A percentile compares a stretch with the other conserved stretches of the same genome.
These are phyloP conservation scores for Rosalia funebris DNA, from an alignment of 2,888 invertebrate species.

Conservation along the genomic window DNA sequence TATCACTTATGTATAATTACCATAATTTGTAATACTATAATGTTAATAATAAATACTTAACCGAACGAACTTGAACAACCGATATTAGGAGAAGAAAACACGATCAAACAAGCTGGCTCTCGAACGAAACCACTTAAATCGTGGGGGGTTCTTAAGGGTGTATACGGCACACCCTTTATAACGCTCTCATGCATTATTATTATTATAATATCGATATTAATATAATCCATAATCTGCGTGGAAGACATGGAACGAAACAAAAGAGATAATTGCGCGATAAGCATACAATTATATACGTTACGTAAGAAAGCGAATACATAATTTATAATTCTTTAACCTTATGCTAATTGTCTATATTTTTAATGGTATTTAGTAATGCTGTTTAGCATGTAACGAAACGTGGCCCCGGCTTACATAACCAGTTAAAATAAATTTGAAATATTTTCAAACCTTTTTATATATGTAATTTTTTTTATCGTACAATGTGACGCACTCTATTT, in stretches of 20 bases:
- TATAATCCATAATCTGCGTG: slow-evolving; percentile 1
- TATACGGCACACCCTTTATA: too few species aligned
- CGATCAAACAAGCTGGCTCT: too few species aligned
- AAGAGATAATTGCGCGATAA: slow-evolving; percentile 16
- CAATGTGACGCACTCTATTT: slow-evolving; percentile 42
- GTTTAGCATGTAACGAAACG: slow-evolving; percentile 24
- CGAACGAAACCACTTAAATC: too few species aligned
- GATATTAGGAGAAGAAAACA: too few species aligned
- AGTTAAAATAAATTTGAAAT: slow-evolving; percentile 25
- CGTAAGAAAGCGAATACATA: slow-evolving; percentile 21
- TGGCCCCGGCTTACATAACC: slow-evolving; percentile 23
- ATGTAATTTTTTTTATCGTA: slow-evolving; percentile 31
- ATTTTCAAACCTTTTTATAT: slow-evolving; percentile 23
- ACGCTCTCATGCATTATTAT: too few species aligned
- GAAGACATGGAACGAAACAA: slow-evolving; percentile 9
- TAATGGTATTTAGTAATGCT: slow-evolving; percentile 27
- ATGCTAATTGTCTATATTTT: slow-evolving; percentile 27
- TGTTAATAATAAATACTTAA: too few species aligned
- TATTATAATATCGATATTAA: too few species aligned
- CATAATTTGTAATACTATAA: too few species aligned
- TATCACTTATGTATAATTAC: too few species aligned
- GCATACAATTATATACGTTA: slow-evolving; percentile 18
- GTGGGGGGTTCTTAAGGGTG: too few species aligned
- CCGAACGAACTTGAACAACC: too few species aligned
- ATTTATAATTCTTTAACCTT: slow-evolving; percentile 29